Conservation (phyloP, 1,140 invertebrate genomes). For the Procambarus virginalis region DNA sequence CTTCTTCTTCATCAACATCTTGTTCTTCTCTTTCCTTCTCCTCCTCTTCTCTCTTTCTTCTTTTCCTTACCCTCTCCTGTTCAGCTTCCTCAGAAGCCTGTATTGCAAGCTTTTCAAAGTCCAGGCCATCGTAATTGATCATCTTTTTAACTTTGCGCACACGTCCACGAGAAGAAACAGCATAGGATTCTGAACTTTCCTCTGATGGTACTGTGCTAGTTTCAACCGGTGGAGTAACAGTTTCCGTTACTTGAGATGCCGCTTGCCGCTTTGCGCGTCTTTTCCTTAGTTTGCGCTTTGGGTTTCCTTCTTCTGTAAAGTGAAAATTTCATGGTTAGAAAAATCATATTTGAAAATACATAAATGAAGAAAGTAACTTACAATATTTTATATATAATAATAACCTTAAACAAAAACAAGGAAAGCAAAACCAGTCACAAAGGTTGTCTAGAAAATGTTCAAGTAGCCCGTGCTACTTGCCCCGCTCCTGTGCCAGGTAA, state of each 20-base stretch:
- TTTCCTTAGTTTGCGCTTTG: conserved; percentile 68
- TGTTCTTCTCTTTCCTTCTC: conserved; percentile 47
- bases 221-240: conserved; percentile 24
- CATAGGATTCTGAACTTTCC: conserved; percentile 50
- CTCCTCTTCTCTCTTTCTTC: conserved; percentile 58
- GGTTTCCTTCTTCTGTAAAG: conserved; percentile 67
- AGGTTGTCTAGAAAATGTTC: too few species aligned
- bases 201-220: background rate
- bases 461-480: too few species aligned
- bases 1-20: conserved; percentile 11
- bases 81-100: conserved; percentile 65
- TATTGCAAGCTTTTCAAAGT: conserved; percentile 69
- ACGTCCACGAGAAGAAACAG: conserved; percentile 66
- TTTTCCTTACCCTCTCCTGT: conserved; percentile 58
- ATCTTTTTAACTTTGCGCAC: conserved; percentile 69
- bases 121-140: conserved; percentile 68
- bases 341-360: too few species aligned
- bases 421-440: too few species aligned
- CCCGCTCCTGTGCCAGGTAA: too few species aligned
- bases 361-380: too few species aligned
- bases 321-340: background rate
- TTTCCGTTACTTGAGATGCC: conserved; percentile 43
- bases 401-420: too few species aligned
- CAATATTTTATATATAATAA: too few species aligned
- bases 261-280: conserved; percentile 64